phyloP scores from a whole-genome alignment of 2,888 invertebrate genomes.

The Chrysopilus asiliformis region DNA sequence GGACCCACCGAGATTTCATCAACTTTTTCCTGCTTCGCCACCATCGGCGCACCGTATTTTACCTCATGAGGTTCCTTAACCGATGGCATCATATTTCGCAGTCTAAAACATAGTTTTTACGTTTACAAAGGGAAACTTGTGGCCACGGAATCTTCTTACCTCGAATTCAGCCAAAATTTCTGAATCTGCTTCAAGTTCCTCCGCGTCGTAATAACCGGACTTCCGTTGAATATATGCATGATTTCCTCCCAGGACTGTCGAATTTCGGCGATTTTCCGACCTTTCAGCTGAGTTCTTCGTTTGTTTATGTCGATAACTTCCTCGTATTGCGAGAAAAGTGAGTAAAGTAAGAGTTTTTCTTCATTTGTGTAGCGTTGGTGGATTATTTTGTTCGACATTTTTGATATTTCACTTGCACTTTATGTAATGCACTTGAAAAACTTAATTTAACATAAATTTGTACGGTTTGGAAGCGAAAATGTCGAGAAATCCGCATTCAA shows the following conservation, averaged over 20 bases:
- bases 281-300: slow-evolving; percentile 24
- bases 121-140: background rate
- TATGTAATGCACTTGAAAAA: too few relatives aligned
- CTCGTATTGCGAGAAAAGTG: slow-evolving; percentile 29
- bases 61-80: background rate
- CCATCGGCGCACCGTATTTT: too few relatives aligned
- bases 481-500: too few relatives aligned
- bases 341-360: slow-evolving; percentile 31
- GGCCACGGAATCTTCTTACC: slow-evolving; percentile 20
- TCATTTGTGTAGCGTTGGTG: slow-evolving; percentile 32
- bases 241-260: slow-evolving; percentile 34
- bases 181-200: slow-evolving; percentile 34
- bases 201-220: slow-evolving; percentile 27
- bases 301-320: slow-evolving; percentile 35
- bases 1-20: too few relatives aligned
- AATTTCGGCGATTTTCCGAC: slow-evolving; percentile 28
- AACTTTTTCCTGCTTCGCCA: too few relatives aligned
- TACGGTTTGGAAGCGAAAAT: too few relatives aligned
- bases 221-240: slow-evolving; percentile 28
- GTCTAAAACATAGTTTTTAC: background rate
- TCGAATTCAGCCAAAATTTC: slow-evolving; percentile 35
- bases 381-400: too few relatives aligned
- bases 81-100: background rate
- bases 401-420: too few relatives aligned
- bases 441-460: too few relatives aligned